Evolutionary conservation across 2,113 vertebrate genomes (phyloP), one percentile per base, ranked within the genome.

Genomic region (Tragelaphus imberbis): DNA sequence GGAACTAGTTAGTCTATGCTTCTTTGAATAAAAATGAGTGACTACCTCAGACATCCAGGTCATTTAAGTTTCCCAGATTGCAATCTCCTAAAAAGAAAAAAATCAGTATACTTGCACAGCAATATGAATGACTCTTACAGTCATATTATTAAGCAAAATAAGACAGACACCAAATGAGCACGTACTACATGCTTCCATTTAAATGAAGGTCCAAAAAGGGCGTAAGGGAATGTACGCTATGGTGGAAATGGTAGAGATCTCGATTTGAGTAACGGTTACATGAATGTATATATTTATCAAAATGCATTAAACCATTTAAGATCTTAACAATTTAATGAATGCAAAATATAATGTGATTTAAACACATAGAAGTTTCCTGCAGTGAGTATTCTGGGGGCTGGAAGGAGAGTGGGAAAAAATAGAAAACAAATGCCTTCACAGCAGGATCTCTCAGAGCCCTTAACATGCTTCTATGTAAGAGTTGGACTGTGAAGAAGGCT

Each of bases 391-490:
- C 59, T 87, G 58, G n/a, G 65, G 53, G 44, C 59, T 6, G 12
- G 27, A 51, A 5, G 55, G 11, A 40, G 44, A 77, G 40, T 80
- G 19, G 53, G 25, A 81, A 55, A 95, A 19, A 25, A 36, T 80
- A 97, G n/a, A 47, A 92, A 94, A 47, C 49, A 79, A 59, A 93
- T 91, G 71, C 90, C 17, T 47, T 91, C 81, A 58, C 59, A 59
- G 33, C 7, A 77, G 11, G 12, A 21, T 55, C 17, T 82, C 56
- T 61, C 53, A 23, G 28, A 84, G 27, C 23, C 28, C 75, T 63
- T 88, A 84, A 79, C 49, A 92, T 25, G 23, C 71, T 49, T 51
- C 56, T 27, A 44, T 44, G 44, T 44, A 44, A 44, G 44, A 44
- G 44, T 44, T 44, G 44, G 44, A 44, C 44, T 44, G 44, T 44